Evolutionary conservation across 2,113 vertebrate genomes (phyloP).

Genomic region (Zosterops lateralis): DNA sequence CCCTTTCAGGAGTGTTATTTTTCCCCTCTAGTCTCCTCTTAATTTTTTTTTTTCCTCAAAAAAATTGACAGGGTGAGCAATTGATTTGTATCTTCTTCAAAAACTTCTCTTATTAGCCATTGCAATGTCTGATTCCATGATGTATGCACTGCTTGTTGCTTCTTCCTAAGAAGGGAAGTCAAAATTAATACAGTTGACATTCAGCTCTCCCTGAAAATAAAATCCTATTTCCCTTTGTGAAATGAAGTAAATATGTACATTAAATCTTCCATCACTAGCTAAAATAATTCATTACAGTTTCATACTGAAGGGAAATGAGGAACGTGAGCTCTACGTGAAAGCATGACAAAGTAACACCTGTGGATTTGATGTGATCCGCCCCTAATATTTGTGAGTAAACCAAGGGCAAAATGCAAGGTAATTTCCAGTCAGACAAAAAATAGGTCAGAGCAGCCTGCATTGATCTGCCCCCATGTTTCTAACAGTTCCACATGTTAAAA

Average conservation of each 20-base stretch:
- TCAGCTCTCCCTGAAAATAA: not conserved
- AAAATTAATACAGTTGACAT: not conserved
- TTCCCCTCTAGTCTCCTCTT: not conserved
- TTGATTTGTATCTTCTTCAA: not conserved
- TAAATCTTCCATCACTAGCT: slow-evolving; percentile 3
- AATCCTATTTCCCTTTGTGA: not conserved
- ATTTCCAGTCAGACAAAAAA: not conserved
- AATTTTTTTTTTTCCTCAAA: not conserved
- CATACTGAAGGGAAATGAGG: not conserved
- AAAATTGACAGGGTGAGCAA: not conserved
- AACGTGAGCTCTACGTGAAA: not conserved
- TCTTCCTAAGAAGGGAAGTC: not conserved
- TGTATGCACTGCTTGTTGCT: not conserved
- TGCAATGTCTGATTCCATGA: not conserved
- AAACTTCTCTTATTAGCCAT: not conserved
- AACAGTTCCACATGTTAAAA: not conserved
- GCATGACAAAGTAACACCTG: not conserved
- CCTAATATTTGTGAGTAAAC: not conserved
- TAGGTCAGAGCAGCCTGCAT: not conserved
- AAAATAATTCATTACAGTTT: not conserved
- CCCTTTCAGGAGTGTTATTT: not conserved
- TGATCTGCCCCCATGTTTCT: not conserved
- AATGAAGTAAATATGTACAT: not conserved
- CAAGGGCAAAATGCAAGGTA: not conserved
- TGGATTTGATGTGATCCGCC: not conserved